Evolutionary conservation across 2,888 invertebrate genomes (phyloP).

Genomic region (Phortica magna): DNA sequence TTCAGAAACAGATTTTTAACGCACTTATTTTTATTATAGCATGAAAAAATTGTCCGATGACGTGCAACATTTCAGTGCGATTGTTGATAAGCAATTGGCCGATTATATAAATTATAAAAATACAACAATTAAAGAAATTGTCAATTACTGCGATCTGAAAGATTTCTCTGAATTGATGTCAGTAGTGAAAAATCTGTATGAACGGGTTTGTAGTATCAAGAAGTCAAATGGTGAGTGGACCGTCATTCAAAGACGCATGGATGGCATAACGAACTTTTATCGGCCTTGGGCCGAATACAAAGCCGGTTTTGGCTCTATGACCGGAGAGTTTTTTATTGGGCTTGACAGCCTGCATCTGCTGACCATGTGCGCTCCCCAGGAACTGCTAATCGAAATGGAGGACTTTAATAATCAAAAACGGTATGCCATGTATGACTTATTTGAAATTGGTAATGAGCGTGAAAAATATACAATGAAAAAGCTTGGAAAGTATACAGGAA

Average conservation of each 20-base stretch:
- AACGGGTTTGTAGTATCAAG: background rate
- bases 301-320: constrained; percentile 2
- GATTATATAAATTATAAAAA: too few species aligned
- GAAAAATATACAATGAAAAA: constrained; percentile 1
- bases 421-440: constrained; percentile 18
- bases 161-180: too few species aligned
- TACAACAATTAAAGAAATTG: too few species aligned
- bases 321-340: constrained; percentile 18
- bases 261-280: background rate
- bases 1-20: too few species aligned
- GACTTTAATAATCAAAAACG: background rate
- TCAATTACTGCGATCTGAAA: too few species aligned
- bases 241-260: constrained; percentile 3
- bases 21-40: too few species aligned
- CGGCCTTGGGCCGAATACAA: background rate
- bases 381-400: constrained; percentile 7
- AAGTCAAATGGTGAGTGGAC: background rate
- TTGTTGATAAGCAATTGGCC: too few species aligned
- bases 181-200: too few species aligned
- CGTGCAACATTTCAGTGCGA: too few species aligned
- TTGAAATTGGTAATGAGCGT: constrained; percentile 6
- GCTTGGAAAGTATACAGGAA: background rate
- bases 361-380: background rate
- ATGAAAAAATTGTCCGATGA: too few species aligned
- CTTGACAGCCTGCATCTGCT: background rate